Percentiles rank a stretch among this genome's conserved stretches.
Conservation (phyloP, 1,140 invertebrate species). For the Zophobas morio region DNA sequence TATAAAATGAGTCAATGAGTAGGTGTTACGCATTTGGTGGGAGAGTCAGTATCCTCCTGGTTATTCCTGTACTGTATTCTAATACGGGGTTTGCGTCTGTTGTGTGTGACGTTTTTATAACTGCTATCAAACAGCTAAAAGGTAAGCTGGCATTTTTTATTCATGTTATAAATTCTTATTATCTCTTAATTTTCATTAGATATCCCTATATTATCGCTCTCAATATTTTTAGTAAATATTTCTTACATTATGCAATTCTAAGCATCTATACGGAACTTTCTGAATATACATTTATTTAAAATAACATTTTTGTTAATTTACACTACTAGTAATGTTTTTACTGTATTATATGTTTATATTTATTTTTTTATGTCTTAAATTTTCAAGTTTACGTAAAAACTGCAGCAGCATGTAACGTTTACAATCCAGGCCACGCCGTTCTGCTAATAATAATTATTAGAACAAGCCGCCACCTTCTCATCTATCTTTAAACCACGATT, state of each 20-base stretch:
- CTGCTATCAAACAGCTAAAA: conserved; percentile 15
- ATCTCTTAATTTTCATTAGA: neutral
- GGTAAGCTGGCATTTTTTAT: neutral
- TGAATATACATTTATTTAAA: too few relatives aligned
- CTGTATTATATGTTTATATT: too few relatives aligned
- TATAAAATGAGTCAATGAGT: conserved; percentile 57
- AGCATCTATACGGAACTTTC: too few relatives aligned
- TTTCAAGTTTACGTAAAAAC: neutral
- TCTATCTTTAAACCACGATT: conserved; percentile 57
- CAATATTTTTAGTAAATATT: neutral
- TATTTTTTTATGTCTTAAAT: too few relatives aligned
- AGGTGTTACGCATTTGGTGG: conserved; percentile 53
- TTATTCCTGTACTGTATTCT: conserved; percentile 10
- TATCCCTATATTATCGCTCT: too few relatives aligned
- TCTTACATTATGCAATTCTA: neutral
- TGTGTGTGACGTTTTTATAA: conserved; percentile 45
- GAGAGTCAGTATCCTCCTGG: conserved; percentile 46
- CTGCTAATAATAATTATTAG: conserved; percentile 56
- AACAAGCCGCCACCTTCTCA: conserved; percentile 50
- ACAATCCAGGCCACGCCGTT: conserved; percentile 51
- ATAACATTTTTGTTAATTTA: too few relatives aligned
- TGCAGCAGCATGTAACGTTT: conserved; percentile 37
- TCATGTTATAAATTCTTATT: neutral
- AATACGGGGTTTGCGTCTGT: conserved; percentile 16
- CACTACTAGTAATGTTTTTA: too few relatives aligned